These are phyloP conservation scores for Colletes collaris DNA, from an alignment of 2,888 invertebrate genomes.

Conservation along the genomic window DNA sequence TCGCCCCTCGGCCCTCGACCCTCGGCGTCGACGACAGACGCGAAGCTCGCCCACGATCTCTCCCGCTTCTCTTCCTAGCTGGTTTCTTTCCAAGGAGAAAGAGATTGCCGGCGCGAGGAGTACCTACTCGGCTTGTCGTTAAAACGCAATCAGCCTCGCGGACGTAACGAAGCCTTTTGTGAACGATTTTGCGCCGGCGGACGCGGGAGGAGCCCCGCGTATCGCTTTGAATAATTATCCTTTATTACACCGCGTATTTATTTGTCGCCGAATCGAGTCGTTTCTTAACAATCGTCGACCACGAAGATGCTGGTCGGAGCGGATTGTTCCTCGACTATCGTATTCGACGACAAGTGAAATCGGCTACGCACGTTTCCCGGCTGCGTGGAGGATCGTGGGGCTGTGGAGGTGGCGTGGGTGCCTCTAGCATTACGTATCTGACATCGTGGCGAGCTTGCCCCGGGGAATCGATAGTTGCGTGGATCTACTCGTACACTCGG, in stretches of 20 bases:
- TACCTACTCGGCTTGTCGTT: conserved; percentile 33
- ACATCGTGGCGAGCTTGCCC: conserved; percentile 68
- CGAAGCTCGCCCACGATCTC: conserved; percentile 57
- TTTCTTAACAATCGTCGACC: not conserved
- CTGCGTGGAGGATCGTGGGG: conserved; percentile 53
- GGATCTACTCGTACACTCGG: not conserved
- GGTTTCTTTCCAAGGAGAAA: not conserved
- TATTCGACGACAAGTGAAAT: too few species aligned
- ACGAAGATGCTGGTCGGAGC: not conserved
- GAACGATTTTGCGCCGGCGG: not conserved
- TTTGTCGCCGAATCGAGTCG: not conserved
- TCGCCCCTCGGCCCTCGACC: conserved; percentile 13
- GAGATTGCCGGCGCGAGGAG: not conserved
- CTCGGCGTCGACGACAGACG: conserved; percentile 8
- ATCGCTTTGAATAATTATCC: conserved; percentile 4
- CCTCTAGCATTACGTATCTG: conserved; percentile 71
- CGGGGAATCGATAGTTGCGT: conserved; percentile 56
- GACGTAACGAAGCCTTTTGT: conserved; percentile 7
- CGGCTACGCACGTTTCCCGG: conserved; percentile 34
- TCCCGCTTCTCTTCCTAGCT: not conserved
- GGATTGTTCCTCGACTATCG: not conserved
- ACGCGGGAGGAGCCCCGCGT: too few species aligned
- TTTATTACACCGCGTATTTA: not conserved
- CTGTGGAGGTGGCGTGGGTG: conserved; percentile 71
- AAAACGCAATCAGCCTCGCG: conserved; percentile 50